Percentiles rank a stretch among this genome's conserved stretches.
Conservation (phyloP, 2,797 vertebrate species). For the Acropternis orthonyx region DNA sequence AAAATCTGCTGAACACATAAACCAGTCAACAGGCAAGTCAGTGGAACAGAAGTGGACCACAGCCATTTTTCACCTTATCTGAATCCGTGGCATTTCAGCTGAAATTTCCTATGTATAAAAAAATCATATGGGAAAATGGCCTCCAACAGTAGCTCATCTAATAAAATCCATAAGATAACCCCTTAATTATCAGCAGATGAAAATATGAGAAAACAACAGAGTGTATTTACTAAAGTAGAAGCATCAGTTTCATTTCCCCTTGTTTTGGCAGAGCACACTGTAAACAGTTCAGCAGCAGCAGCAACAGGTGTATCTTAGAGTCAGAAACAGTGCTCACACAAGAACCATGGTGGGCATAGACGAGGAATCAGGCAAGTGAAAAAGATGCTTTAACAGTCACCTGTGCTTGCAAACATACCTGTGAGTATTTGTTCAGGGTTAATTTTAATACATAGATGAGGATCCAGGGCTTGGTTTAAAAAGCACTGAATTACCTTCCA, state of each 20-base stretch:
- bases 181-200: background rate
- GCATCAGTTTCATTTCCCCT: background rate
- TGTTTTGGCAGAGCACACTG: background rate
- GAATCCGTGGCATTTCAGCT: background rate
- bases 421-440: background rate
- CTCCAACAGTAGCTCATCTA: background rate
- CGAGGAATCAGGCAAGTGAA: background rate
- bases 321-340: background rate
- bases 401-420: background rate
- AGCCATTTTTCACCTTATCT: slow-evolving; percentile 33
- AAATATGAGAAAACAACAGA: background rate
- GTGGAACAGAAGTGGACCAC: background rate
- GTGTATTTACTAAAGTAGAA: background rate
- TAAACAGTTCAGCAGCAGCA: background rate
- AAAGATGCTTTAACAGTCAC: background rate
- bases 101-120: slow-evolving; percentile 14
- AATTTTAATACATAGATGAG: background rate
- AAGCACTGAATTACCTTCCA: background rate
- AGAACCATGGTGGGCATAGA: background rate
- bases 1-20: slow-evolving; percentile 46
- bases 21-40: slow-evolving; percentile 31
- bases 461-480: background rate
- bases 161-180: background rate
- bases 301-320: background rate
- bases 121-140: background rate